These are phyloP conservation scores for Euzetes globulus DNA, from an alignment of 2,888 invertebrate genomes.

Conservation along the genomic window DNA sequence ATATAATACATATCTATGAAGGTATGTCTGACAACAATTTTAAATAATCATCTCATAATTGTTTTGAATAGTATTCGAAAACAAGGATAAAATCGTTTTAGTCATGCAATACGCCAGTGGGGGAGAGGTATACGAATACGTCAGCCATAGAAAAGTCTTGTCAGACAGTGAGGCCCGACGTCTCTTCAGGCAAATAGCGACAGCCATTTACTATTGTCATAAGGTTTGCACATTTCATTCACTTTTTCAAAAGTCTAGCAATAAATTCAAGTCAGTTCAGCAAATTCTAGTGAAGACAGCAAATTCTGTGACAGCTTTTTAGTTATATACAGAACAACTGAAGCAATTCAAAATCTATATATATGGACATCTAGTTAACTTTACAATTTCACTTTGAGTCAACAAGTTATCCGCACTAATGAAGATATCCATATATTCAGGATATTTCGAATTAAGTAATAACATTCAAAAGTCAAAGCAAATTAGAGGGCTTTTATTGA, in stretches of 20 bases:
- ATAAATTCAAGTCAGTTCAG: too few species aligned
- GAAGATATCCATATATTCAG: too few species aligned
- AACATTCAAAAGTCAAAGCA: too few species aligned
- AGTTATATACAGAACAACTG: too few species aligned
- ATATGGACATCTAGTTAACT: too few species aligned
- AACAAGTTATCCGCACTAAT: too few species aligned
- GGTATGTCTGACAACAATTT: constrained; percentile 65
- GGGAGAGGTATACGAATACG: constrained; percentile 94
- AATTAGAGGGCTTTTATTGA: too few species aligned
- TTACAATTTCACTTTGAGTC: too few species aligned
- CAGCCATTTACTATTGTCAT: constrained; percentile 95
- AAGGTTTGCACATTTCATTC: constrained; percentile 54
- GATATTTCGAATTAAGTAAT: too few species aligned
- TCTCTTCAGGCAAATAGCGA: constrained; percentile 91
- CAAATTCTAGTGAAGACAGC: too few species aligned
- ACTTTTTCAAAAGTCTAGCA: not conserved
- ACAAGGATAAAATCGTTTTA: constrained; percentile 96
- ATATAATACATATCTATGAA: constrained; percentile 99
- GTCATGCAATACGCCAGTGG: constrained; percentile 99
- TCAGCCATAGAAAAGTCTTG: constrained; percentile 67
- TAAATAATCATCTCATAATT: not conserved
- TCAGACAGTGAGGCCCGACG: constrained; percentile 84
- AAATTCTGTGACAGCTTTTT: too few species aligned
- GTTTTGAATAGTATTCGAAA: constrained; percentile 77
- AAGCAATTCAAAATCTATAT: too few species aligned